Base-by-base conservation (phyloP, 2,797 vertebrate species). In the Gambusia yucatana region DNA sequence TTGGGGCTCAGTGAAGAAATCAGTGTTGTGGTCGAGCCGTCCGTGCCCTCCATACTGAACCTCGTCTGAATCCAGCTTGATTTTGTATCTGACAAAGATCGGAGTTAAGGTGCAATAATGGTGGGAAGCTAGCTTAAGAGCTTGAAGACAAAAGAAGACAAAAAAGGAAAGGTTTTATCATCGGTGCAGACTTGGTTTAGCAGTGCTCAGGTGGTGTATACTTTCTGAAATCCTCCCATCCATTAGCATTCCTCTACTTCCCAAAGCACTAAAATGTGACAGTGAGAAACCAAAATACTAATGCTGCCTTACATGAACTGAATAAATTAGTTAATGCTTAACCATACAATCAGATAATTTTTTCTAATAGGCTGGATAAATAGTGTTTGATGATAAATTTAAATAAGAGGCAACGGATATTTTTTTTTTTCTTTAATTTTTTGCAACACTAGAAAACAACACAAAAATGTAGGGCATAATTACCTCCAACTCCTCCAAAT, bases 21-120 rank as follows among this genome's bases (percentile, higher is more conserved):
- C 97, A 0, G 97, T 98, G 86, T 70, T 94, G 93, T 98, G 97
- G 94, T 99, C 96, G 92, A 99, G 86, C 77, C 98, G 96, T 81
- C 96, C 96, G 88, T 99, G 98, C n/a, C 98, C 98, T 81, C 98
- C 98, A 44, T 98, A 99, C 39, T 91, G 90, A 28, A 0, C 70
- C 75, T 91, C 93, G 88, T 99, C 98, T 44, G 97, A 96, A 91
- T 99, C 98, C 91, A 99, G 95, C 88, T 96, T 97, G 89, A 99
- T 98, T 95, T 95, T 97, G 95, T 98, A 99, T 94, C 97, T 99
- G 94, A 48, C 82, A 74, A 44, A 82, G 78, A 78, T 50, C 41
- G 1, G 39, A 75, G 88, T 98, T 97, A 99, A 99, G 97, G 97
- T 94, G 87, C 82, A 80, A 84, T 6, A 78, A 82, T 80, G 83